phyloP scores from a whole-genome alignment of 2,888 invertebrate genomes.

The Ariolimax columbianus region DNA sequence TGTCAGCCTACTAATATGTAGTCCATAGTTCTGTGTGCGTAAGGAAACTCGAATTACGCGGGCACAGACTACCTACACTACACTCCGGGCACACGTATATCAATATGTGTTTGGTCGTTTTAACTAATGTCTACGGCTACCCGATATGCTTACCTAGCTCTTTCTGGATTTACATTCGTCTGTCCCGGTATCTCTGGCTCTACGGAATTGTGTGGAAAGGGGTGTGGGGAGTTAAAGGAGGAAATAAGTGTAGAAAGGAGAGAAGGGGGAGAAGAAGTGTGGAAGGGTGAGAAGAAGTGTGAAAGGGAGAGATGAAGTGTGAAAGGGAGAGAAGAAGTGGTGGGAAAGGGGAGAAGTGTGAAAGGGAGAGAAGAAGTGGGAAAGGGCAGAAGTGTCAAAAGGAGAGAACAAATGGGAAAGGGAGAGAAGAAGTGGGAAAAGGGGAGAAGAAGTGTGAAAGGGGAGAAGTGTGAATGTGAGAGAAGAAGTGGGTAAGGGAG shows the following conservation, averaged over 20 bases:
- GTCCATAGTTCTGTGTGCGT: too few relatives aligned
- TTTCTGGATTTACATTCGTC: too few relatives aligned
- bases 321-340: constrained; percentile 18
- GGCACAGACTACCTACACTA: too few relatives aligned
- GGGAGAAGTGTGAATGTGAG: not conserved
- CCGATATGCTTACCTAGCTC: too few relatives aligned
- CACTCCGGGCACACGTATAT: too few relatives aligned
- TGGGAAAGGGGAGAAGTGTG: not conserved
- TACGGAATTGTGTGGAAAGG: not conserved
- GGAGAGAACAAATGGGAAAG: not conserved
- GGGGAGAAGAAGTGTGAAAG: not conserved
- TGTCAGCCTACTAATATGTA: too few relatives aligned
- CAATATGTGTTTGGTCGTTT: too few relatives aligned
- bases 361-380: not conserved
- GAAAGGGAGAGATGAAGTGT: too few relatives aligned
- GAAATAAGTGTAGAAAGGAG: not conserved
- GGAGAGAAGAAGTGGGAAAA: not conserved
- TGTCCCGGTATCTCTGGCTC: too few relatives aligned
- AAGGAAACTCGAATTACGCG: too few relatives aligned
- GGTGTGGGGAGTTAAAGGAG: not conserved
- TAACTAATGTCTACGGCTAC: too few relatives aligned
- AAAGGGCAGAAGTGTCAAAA: not conserved
- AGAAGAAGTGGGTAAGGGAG: not conserved
- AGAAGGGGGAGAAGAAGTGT: not conserved
- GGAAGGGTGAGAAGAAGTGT: not conserved